Percentiles rank a stretch among this genome's conserved stretches.
Conservation (phyloP, 1,140 invertebrate genomes). For the Drosophila parabipectinata region DNA sequence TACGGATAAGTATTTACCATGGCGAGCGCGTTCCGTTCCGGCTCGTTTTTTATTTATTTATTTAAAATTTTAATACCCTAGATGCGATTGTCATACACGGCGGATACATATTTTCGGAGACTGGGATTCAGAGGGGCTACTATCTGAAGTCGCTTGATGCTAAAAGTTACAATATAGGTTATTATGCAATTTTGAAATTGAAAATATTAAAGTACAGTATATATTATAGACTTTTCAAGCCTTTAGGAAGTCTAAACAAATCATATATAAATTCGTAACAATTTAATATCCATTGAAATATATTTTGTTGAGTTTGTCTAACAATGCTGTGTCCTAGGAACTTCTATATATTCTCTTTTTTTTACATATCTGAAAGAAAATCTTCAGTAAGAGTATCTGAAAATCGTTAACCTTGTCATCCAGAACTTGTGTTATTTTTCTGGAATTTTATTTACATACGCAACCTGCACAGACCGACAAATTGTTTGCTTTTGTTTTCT, state of each 20-base stretch:
- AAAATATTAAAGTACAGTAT: too few relatives aligned
- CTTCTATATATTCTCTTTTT: too few relatives aligned
- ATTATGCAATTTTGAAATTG: too few relatives aligned
- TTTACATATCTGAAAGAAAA: not conserved
- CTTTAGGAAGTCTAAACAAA: too few relatives aligned
- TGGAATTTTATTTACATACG: constrained; percentile 67
- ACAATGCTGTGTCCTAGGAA: too few relatives aligned
- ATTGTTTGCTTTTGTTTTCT: constrained; percentile 81
- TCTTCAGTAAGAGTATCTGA: constrained; percentile 9
- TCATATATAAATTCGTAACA: too few relatives aligned
- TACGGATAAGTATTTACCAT: constrained; percentile 34
- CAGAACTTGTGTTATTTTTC: constrained; percentile 13
- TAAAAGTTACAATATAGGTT: not conserved
- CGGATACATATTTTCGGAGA: not conserved
- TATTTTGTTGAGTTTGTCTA: too few relatives aligned
- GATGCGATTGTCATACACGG: constrained; percentile 1
- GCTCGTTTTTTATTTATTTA: constrained; percentile 34
- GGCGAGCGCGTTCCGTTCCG: constrained; percentile 36
- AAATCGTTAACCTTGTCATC: not conserved
- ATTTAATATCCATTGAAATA: too few relatives aligned
- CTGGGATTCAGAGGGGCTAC: not conserved
- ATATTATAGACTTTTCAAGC: too few relatives aligned
- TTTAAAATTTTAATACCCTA: constrained; percentile 34
- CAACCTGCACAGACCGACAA: constrained; percentile 64
- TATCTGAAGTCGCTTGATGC: not conserved